phyloP scores from a whole-genome alignment of 2,113 vertebrate species.

The Cyprinodon variegatus region DNA sequence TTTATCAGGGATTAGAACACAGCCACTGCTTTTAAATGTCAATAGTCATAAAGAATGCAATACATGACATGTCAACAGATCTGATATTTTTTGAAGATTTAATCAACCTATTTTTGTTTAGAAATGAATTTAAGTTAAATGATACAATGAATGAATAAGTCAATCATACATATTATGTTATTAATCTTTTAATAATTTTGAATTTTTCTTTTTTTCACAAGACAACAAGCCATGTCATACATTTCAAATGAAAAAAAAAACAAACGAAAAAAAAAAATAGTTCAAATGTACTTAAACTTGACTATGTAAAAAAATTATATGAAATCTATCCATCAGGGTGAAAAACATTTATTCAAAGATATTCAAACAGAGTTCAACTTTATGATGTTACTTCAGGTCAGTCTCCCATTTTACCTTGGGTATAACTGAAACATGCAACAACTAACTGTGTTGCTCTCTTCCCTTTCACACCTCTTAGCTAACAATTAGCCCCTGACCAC shows the following conservation, averaged over 20 bases:
- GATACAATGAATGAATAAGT: too few relatives aligned
- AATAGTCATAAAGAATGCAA: too few relatives aligned
- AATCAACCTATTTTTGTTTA: too few relatives aligned
- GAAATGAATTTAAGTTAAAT: too few relatives aligned
- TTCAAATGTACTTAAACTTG: background rate
- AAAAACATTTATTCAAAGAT: background rate
- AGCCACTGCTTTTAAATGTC: too few relatives aligned
- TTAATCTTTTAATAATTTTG: too few relatives aligned
- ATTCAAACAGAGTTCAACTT: background rate
- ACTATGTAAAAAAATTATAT: background rate
- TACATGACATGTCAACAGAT: too few relatives aligned
- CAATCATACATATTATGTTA: too few relatives aligned
- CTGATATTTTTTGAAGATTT: too few relatives aligned
- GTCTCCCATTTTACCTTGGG: background rate
- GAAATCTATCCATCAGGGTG: background rate
- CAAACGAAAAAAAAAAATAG: background rate
- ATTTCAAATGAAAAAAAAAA: background rate
- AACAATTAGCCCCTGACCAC: conserved; percentile 83
- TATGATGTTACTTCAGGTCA: background rate
- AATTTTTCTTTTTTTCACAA: too few relatives aligned
- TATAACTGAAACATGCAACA: background rate
- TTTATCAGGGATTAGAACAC: too few relatives aligned
- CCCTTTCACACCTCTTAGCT: conserved; percentile 70
- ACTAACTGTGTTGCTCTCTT: conserved; percentile 17
- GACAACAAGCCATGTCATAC: background rate